Base-by-base conservation (phyloP, 2,888 invertebrate species). In the Pherbina coryleti region DNA sequence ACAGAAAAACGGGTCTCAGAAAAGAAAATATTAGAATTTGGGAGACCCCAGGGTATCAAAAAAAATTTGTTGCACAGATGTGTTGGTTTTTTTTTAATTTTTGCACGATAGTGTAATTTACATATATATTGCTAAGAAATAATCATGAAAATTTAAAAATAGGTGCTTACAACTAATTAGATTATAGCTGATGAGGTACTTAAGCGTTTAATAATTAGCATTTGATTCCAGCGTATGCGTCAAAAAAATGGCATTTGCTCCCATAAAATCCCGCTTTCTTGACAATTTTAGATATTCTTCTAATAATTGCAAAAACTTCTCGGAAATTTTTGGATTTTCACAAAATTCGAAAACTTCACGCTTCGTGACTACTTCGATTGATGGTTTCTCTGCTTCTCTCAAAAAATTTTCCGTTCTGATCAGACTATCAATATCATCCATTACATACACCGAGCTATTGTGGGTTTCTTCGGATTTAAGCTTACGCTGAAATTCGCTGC, bases 401-500 rank as follows among this genome's bases (percentile, higher is more conserved):
- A 73, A 44, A 19, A 28, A 19, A 5, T 70, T 72, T 76, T 82
- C 81, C 9, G 78, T 78, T 74, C 79, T 73, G 31, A 82, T 64
- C 34, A 82, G 66, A 5, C 76, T 14, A 3, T 78, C 80, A 72
- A 82, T 81, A 31, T 82, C 81, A 51, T 78, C 78, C 28, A 79
- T 71, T 71, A 79, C 79, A 49, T 81, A 79, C 1, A 25, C 31
- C 28, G 34, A 11, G 22, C 14, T 9, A 19, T 66, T 66, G 31
- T 75, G 66, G 11, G 7, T 17, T 51, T 49, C 37, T 17, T 74
- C 73, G 11, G 28, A 31, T 76, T 87, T 82, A 2, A 88, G 67
- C 78, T 89, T 87, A 5, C 84, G 92, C 80, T 92, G 91, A 85
- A 95, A 95, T 88, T 94, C 93, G 57, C 91, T 92, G 81, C 92